A percentile compares a stretch with the other conserved stretches of the same genome.
Evolutionary conservation across 2,797 vertebrate species (phyloP).

Genomic region (Rhadinocentrus ornatus): DNA sequence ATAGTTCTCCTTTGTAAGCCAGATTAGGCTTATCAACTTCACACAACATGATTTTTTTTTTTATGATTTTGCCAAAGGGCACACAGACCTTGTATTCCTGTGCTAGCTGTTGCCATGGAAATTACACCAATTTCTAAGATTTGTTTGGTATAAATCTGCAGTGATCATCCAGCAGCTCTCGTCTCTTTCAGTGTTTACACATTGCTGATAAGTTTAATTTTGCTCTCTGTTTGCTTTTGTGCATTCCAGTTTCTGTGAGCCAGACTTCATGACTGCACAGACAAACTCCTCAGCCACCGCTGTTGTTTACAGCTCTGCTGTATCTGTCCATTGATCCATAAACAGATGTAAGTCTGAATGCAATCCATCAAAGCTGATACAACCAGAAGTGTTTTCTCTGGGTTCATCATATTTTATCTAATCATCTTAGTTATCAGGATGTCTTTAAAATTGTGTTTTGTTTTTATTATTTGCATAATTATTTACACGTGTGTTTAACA

Average conservation of each 20-base stretch:
- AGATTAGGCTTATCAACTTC: conserved; percentile 46
- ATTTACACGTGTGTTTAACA: conserved; percentile 20
- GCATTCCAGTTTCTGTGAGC: conserved; percentile 25
- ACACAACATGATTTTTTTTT: conserved; percentile 33
- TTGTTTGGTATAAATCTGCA: conserved; percentile 40
- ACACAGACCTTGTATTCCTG: conserved; percentile 12
- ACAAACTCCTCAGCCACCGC: conserved; percentile 22
- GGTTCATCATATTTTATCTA: conserved; percentile 10
- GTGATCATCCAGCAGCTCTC: conserved; percentile 30
- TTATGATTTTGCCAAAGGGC: conserved; percentile 42
- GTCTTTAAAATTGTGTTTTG: background rate
- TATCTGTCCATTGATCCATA: conserved; percentile 42
- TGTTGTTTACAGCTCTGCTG: conserved; percentile 51
- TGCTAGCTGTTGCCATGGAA: conserved; percentile 61
- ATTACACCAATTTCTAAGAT: conserved; percentile 52
- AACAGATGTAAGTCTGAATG: conserved; percentile 48
- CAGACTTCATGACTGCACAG: conserved; percentile 40
- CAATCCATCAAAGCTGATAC: conserved; percentile 35
- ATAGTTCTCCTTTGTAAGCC: conserved; percentile 37
- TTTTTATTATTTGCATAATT: conserved; percentile 7
- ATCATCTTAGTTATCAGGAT: conserved; percentile 13
- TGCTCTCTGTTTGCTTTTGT: conserved; percentile 48
- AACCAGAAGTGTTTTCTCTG: conserved; percentile 27
- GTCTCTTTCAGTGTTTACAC: conserved; percentile 38
- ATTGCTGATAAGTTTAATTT: conserved; percentile 48